Evolutionary conservation across 2,113 vertebrate genomes (phyloP).

Genomic region (Capra hircus): DNA sequence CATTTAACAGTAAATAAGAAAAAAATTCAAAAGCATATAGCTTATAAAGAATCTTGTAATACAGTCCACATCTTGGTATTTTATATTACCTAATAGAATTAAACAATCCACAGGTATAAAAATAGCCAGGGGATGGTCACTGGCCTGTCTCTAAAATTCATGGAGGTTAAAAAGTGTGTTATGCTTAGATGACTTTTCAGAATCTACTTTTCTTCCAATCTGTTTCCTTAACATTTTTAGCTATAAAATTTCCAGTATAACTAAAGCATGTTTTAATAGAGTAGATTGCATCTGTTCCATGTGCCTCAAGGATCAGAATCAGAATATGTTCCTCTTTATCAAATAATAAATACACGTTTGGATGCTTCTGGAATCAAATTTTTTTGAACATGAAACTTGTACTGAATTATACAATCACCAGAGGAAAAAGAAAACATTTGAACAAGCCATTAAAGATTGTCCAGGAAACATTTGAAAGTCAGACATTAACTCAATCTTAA

Average conservation of each 20-base stretch:
- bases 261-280: not conserved
- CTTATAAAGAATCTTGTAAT: not conserved
- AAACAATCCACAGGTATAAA: not conserved
- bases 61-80: not conserved
- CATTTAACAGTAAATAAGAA: not conserved
- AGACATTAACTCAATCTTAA: slow-evolving; percentile 27
- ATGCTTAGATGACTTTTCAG: not conserved
- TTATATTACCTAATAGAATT: not conserved
- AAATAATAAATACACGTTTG: not conserved
- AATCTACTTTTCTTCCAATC: not conserved
- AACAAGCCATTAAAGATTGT: not conserved
- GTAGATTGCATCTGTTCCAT: not conserved
- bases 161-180: not conserved
- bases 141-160: not conserved
- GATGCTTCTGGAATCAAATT: not conserved
- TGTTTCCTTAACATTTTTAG: not conserved
- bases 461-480: not conserved
- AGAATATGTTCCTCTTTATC: slow-evolving; percentile 2
- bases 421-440: not conserved
- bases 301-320: slow-evolving; percentile 1
- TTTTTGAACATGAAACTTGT: not conserved
- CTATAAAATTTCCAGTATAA: not conserved
- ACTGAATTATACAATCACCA: not conserved
- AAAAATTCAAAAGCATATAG: not conserved
- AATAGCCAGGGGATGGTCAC: not conserved